Conservation (phyloP, 2,888 invertebrate genomes). For the Meliscaeva auricollis region DNA sequence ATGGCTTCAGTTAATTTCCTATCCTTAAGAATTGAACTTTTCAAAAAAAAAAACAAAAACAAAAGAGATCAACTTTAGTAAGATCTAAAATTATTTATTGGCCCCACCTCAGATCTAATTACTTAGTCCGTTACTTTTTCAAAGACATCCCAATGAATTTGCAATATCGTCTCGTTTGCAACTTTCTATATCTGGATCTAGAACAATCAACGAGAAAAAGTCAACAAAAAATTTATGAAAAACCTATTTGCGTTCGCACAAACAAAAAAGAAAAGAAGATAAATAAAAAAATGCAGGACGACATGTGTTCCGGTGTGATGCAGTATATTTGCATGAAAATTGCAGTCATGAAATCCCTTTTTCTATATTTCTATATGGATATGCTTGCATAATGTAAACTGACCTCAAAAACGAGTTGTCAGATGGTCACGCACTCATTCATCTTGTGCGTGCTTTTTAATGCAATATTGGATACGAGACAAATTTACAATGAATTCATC, state of each 20-base stretch:
- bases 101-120: neutral
- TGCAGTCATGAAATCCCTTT: conserved; percentile 2
- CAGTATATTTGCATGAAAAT: neutral
- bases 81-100: too few relatives aligned
- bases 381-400: conserved; percentile 31
- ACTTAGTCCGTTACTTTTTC: neutral
- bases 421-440: conserved; percentile 40
- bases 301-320: neutral
- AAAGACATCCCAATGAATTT: conserved; percentile 34
- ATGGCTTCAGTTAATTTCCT: too few relatives aligned
- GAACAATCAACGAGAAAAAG: conserved; percentile 25
- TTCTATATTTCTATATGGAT: conserved; percentile 15
- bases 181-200: conserved; percentile 11
- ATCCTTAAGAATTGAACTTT: too few relatives aligned
- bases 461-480: conserved; percentile 35
- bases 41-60: too few relatives aligned
- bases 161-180: conserved; percentile 15
- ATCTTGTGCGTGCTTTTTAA: conserved; percentile 12
- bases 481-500: neutral
- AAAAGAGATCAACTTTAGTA: too few relatives aligned
- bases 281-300: conserved; percentile 3
- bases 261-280: neutral
- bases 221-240: conserved; percentile 33
- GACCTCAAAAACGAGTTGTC: conserved; percentile 56
- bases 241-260: conserved; percentile 25